Evolutionary conservation across 1,140 invertebrate genomes (phyloP), one percentile per base, ranked within the genome.

Genomic region (Plodia interpunctella): DNA sequence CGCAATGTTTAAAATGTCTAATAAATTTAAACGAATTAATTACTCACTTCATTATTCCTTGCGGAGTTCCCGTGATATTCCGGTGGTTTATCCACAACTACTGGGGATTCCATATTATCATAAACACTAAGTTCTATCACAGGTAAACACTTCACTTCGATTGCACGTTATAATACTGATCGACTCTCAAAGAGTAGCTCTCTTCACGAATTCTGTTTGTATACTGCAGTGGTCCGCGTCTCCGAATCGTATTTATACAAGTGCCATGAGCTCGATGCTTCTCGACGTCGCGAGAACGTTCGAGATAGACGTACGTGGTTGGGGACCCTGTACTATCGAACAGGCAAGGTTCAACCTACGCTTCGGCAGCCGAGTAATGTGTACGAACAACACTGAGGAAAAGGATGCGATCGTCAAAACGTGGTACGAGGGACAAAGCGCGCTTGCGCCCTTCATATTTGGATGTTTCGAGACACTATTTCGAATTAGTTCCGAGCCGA

Each of bases 31-130:
- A 6, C 6, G 10, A 32, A 32, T 9, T 32, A 20, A 5, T 56
- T 11, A 70, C 78, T 68, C 79, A 85, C 84, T 72, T 85, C 80
- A 70, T 78, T 76, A 59, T 62, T 69, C 11, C 59, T 61, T 1
- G 68, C 55, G 18, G 69, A 55, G 38, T 59, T 69, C 59, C 78
- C 78, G 61, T 83, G 78, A 74, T 87, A 87, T 60, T 87, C 85
- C 53, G 85, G 85, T 53, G 85, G 85, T 60, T 88, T 88, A 67
- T 88, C 85, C 68, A 88, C 60, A 70, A 88, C 82, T 74, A 88
- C 83, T 64, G 85, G 85, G 35, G 85, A 88, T 72, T 88, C 83
- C 85, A 88, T 88, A 66, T 63, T 63, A 70, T 63, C 57, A 63
- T 69, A 74, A 78, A 72, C 76, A 86, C 78, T 75, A 67, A 67